Base-by-base conservation (phyloP, 2,888 invertebrate genomes). In the Phalera bucephala region DNA sequence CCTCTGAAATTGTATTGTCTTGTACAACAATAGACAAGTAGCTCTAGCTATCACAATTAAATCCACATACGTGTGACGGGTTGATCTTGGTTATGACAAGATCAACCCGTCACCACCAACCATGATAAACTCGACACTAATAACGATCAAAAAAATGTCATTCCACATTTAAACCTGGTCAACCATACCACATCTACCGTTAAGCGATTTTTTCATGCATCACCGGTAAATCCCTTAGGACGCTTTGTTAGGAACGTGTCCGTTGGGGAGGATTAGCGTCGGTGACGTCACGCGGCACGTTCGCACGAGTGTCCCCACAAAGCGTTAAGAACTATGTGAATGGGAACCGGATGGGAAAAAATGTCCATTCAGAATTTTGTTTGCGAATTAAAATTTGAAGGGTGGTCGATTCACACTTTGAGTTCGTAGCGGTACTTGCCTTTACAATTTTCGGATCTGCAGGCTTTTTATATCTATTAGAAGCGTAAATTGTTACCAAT, bases 301-400 rank as follows among this genome's bases (percentile, higher is more conserved):
- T 46, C 40, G 40, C 47, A 40, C 40, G 45, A 45, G 51, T 40
- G 40, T 51, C 30, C 36, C 36, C 31, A 31, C 48, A 41, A 21
- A 57, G 57, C 39, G 43, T 39, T 33, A 14, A 21, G 20, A 32
- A 21, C 26, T 12, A 52, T 38, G 45, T 70, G 64, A 74, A 75
- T 67, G 64, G 53, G 21, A 22, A 46, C 67, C 64, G 67, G 68
- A 66, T 59, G 56, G 45, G 40, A 61, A 74, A 74, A 63, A 74
- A 56, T 31, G 31, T 40, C 47, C 52, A 64, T 55, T 54, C 52
- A 58, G 1, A 19, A 52, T 55, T 60, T 61, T 64, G 70, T 65
- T 57, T 61, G 59, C 60, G 57, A 65, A 67, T 67, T 60, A 49
- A 39, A 55, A 53, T 56, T 61, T 47, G 41, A 59, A 56, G 64